Evolutionary conservation across 1,140 invertebrate species (phyloP).

Genomic region (Drosophila orosa): DNA sequence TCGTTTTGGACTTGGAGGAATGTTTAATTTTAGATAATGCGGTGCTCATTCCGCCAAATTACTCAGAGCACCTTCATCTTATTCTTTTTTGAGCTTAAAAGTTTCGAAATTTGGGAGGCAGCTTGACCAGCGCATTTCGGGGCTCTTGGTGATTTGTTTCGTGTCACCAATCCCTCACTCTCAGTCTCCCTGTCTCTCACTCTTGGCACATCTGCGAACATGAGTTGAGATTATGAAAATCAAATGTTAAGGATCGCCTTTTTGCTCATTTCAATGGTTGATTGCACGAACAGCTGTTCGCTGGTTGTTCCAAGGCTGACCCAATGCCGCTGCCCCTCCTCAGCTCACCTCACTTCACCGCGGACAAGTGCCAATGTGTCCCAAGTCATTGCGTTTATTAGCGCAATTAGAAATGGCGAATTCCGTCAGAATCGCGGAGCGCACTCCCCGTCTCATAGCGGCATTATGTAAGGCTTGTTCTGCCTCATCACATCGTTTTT

Average conservation of each 20-base stretch:
- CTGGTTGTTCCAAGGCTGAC: conserved; percentile 34
- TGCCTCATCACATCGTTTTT: not conserved
- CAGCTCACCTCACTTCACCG: conserved; percentile 31
- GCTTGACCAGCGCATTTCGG: conserved; percentile 22
- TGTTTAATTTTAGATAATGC: conserved; percentile 52
- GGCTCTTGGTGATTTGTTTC: conserved; percentile 67
- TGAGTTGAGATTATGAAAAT: conserved; percentile 44
- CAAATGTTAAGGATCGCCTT: conserved; percentile 58
- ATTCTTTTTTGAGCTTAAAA: conserved; percentile 34
- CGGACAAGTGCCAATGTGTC: conserved; percentile 59
- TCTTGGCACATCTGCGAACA: conserved; percentile 6
- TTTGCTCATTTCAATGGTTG: conserved; percentile 64
- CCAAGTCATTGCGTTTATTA: conserved; percentile 52
- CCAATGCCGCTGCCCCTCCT: not conserved
- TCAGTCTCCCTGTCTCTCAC: conserved; percentile 27
- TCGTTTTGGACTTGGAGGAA: conserved; percentile 59
- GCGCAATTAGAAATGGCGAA: conserved; percentile 46
- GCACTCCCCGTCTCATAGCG: not conserved
- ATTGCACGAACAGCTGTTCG: conserved; percentile 77
- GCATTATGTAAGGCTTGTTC: conserved; percentile 33
- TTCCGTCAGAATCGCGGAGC: conserved; percentile 22
- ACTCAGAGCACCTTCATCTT: conserved; percentile 25
- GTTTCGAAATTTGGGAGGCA: conserved; percentile 22
- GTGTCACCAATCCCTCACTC: conserved; percentile 76
- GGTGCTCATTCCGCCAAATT: conserved; percentile 44